Evolutionary conservation across 1,140 invertebrate species (phyloP).

Genomic region (Drosophila saltans): DNA sequence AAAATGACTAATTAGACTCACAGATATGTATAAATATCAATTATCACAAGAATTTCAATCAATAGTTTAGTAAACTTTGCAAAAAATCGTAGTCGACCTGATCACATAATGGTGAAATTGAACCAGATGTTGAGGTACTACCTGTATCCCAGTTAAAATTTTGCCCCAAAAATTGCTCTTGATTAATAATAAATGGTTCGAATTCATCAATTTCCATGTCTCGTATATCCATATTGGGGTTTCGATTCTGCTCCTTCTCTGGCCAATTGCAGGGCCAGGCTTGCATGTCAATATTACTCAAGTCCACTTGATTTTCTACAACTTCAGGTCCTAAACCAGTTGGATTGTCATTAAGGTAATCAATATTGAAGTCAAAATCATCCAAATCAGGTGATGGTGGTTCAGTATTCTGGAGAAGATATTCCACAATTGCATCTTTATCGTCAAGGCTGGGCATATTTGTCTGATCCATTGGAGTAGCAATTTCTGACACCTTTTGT

Average conservation of each 20-base stretch:
- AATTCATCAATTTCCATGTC: background rate
- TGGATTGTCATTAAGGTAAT: background rate
- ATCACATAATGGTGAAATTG: slow-evolving; percentile 33
- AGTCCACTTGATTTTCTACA: background rate
- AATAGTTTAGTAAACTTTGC: slow-evolving; percentile 56
- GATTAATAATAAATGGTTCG: background rate
- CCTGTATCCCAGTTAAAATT: slow-evolving; percentile 46
- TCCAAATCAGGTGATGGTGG: background rate
- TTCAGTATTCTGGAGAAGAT: slow-evolving; percentile 36
- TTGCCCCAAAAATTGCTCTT: slow-evolving; percentile 4
- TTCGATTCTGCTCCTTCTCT: background rate
- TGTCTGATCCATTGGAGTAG: background rate
- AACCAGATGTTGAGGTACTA: slow-evolving; percentile 27
- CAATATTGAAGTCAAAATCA: background rate
- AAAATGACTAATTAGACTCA: background rate
- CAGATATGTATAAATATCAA: background rate
- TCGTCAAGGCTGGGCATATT: slow-evolving; percentile 12
- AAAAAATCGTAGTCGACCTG: slow-evolving; percentile 61
- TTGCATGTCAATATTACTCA: background rate
- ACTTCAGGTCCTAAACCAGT: background rate
- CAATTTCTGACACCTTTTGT: background rate
- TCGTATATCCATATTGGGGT: background rate
- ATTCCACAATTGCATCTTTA: slow-evolving; percentile 59
- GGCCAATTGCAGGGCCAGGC: slow-evolving; percentile 27
- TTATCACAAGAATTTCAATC: background rate